A percentile compares a stretch with the other conserved stretches of the same genome.
These are phyloP conservation scores for Mormyrus iriodes DNA, from an alignment of 2,113 vertebrate species.

Conservation along the genomic window DNA sequence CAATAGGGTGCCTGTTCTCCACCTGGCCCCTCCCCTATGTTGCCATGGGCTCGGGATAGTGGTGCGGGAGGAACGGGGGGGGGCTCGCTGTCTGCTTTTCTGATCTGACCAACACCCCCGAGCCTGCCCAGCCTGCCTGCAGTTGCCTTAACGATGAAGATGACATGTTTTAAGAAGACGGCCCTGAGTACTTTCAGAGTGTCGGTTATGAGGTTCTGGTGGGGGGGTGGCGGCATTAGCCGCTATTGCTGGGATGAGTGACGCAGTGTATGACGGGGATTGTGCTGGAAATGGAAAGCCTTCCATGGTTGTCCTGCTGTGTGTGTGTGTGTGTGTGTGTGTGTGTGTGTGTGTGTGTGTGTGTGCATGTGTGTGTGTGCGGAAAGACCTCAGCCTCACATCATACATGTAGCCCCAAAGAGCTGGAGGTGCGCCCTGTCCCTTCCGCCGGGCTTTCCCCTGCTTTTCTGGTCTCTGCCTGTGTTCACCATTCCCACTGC, in stretches of 20 bases:
- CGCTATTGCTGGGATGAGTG: constrained; percentile 57
- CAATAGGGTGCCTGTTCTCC: constrained; percentile 27
- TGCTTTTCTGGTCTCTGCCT: not conserved
- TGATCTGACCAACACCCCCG: not conserved
- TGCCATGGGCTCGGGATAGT: not conserved
- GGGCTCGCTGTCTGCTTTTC: not conserved
- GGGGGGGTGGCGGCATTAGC: constrained; percentile 47
- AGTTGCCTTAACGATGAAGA: constrained; percentile 55
- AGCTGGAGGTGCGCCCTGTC: not conserved
- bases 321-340: constrained; percentile 11
- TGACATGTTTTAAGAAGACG: constrained; percentile 43
- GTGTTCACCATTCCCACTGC: not conserved
- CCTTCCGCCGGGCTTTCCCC: not conserved
- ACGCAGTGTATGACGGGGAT: constrained; percentile 44
- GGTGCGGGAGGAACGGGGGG: constrained; percentile 11
- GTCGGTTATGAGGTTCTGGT: constrained; percentile 47
- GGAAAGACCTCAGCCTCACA: not conserved
- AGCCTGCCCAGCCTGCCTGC: constrained; percentile 11
- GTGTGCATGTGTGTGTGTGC: not conserved
- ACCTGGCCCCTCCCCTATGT: not conserved
- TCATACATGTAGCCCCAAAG: not conserved
- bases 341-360: not conserved
- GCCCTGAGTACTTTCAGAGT: constrained; percentile 51
- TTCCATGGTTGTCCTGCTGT: constrained; percentile 43
- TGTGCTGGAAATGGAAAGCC: constrained; percentile 42